These are phyloP conservation scores for Augochlora pura DNA, from an alignment of 1,140 invertebrate species.

Conservation along the genomic window DNA sequence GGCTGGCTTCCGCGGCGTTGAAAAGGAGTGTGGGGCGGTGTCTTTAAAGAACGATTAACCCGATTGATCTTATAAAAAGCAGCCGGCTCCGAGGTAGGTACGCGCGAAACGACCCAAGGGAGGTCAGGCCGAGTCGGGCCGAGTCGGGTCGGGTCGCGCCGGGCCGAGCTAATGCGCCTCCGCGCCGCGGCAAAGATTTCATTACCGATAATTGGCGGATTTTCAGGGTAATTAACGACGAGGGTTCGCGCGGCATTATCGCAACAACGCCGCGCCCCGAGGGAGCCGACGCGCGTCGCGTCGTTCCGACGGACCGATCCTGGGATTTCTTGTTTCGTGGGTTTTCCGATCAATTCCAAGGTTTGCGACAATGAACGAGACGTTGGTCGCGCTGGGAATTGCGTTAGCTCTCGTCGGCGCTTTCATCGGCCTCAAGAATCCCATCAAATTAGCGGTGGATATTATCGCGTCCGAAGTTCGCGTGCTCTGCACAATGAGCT, in stretches of 20 bases:
- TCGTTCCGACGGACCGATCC: not conserved
- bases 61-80: constrained; percentile 38
- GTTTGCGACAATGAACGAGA: not conserved
- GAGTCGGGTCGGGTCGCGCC: too few species aligned
- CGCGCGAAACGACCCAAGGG: constrained; percentile 1
- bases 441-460: not conserved
- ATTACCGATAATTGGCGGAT: constrained; percentile 50
- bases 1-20: too few species aligned
- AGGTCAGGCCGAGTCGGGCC: too few species aligned
- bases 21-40: too few species aligned
- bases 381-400: not conserved
- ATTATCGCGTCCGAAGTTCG: not conserved
- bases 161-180: not conserved
- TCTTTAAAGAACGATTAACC: constrained; percentile 52
- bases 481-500: too few species aligned
- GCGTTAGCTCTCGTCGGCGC: not conserved
- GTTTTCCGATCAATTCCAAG: not conserved
- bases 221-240: constrained; percentile 38
- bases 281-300: not conserved
- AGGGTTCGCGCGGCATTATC: not conserved
- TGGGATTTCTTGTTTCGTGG: not conserved
- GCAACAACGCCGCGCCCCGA: too few species aligned
- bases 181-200: constrained; percentile 43
- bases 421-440: not conserved
- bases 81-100: constrained; percentile 18